These are phyloP conservation scores for Myotis vivesi DNA, from an alignment of 2,797 vertebrate genomes.

Conservation along the genomic window DNA sequence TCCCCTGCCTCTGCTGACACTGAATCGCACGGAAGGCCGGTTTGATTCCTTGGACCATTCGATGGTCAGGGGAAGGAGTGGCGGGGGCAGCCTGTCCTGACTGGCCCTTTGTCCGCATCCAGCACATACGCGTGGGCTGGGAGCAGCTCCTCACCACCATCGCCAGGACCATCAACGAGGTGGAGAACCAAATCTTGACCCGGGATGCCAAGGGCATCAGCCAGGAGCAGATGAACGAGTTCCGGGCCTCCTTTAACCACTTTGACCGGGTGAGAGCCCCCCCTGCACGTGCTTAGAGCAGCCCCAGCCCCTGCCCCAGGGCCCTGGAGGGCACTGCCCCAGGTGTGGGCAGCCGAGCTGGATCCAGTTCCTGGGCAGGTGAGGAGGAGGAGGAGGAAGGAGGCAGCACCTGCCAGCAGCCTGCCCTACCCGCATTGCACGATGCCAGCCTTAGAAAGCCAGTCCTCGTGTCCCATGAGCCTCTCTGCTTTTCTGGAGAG, in stretches of 20 bases:
- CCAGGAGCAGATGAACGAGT: conserved; percentile 98
- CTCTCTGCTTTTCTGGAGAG: neutral
- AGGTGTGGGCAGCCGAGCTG: neutral
- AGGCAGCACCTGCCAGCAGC: neutral
- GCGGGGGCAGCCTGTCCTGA: neutral
- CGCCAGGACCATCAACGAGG: conserved; percentile 97
- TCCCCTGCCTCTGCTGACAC: neutral
- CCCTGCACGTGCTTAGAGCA: neutral
- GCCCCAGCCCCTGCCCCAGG: conserved; percentile 39
- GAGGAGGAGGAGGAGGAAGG: neutral
- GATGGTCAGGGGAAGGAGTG: neutral
- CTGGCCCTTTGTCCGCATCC: neutral
- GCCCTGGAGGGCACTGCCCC: conserved; percentile 63
- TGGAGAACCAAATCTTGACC: conserved; percentile 98
- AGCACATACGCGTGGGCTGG: conserved; percentile 99
- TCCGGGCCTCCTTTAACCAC: conserved; percentile 98
- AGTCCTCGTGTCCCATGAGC: neutral
- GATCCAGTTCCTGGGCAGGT: neutral
- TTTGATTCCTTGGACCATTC: neutral
- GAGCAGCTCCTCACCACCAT: conserved; percentile 98
- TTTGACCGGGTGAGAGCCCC: conserved; percentile 95
- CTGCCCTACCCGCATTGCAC: neutral
- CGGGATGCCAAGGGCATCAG: conserved; percentile 98
- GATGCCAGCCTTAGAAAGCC: neutral
- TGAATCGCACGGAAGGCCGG: neutral